Evolutionary conservation across 2,888 invertebrate genomes (phyloP), one percentile per base, ranked within the genome.

Genomic region (Himalopsyche japonica): DNA sequence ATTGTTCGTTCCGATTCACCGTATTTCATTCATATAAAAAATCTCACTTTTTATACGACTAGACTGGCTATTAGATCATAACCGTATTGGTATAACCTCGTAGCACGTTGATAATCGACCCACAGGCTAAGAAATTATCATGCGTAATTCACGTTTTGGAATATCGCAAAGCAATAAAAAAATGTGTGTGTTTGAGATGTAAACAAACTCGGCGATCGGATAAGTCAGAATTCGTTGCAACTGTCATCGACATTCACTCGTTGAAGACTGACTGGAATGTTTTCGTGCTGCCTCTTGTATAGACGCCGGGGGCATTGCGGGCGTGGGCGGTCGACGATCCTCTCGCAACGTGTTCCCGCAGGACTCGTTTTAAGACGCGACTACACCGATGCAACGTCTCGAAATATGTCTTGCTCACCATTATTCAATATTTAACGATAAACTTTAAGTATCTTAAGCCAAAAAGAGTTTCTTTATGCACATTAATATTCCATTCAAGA

Each of bases 31-130:
- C 20, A 24, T 6, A 37, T 43, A 47, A 70, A 34, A 37, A 49
- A 49, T 48, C 27, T 15, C 32, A 78, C 12, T 78, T 77, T 80
- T 48, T 49, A 5, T 78, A 37, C 37, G 76, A 82, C 80, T 43
- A 80, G 64, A 49, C 82, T 88, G 86, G 82, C 88, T 88, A 89
- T 90, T 90, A 90, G 90, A 89, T 90, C 90, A 90, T 88, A 88
- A 87, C 88, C 86, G 87, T 86, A 89, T 89, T 87, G 57, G 57
- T 57, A 57, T 57, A 57, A 86, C 85, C 88, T 88, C 76, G n/a
- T 12, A 76, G 34, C 18, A 34, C 76, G 76, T n/a, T 76, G 76
- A 27, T 30, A 32, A 7, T 30, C 76, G 30, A 32, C 34, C 76
- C 30, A 76, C 34, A 18, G 10, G n/a, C n/a, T n/a, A 7, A 7